Evolutionary conservation across 2,113 vertebrate species (phyloP).

Genomic region (Ammodytes dubius): DNA sequence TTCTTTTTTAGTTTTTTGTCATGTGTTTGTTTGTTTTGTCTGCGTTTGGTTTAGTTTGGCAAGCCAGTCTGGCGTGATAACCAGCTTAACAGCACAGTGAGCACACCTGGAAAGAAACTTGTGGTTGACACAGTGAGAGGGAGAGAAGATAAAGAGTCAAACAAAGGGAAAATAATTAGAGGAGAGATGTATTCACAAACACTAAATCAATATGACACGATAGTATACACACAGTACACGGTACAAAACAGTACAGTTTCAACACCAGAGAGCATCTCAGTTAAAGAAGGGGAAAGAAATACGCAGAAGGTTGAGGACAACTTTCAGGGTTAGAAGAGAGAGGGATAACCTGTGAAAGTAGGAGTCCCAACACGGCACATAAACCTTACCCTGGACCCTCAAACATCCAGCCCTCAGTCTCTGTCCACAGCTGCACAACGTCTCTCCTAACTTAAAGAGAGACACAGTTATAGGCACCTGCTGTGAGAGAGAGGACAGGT

Average conservation of each 20-base stretch:
- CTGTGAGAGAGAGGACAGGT: constrained; percentile 96
- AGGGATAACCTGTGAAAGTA: constrained; percentile 84
- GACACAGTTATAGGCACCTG: constrained; percentile 96
- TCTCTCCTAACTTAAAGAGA: constrained; percentile 95
- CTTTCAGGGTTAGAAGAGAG: constrained; percentile 83
- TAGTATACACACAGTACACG: constrained; percentile 78
- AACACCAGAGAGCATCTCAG: constrained; percentile 73
- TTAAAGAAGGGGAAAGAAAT: constrained; percentile 69
- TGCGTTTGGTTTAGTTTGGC: constrained; percentile 80
- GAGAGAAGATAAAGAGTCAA: constrained; percentile 85
- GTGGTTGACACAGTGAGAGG: constrained; percentile 91
- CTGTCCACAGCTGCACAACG: constrained; percentile 80
- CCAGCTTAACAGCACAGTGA: constrained; percentile 84
- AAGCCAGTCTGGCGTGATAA: constrained; percentile 82
- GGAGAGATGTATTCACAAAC: constrained; percentile 84
- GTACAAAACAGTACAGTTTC: constrained; percentile 74
- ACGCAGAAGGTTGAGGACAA: constrained; percentile 79
- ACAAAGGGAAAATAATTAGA: constrained; percentile 82
- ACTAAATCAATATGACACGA: constrained; percentile 82
- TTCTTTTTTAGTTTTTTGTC: constrained; percentile 38
- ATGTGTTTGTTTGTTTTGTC: constrained; percentile 61
- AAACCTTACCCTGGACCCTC: constrained; percentile 97
- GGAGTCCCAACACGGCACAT: constrained; percentile 92
- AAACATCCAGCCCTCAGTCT: constrained; percentile 86
- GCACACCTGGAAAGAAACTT: constrained; percentile 97